phyloP scores from a whole-genome alignment of 30 jellyfish, hydroid and myxozoan genomes.

The Mastigias papua region DNA sequence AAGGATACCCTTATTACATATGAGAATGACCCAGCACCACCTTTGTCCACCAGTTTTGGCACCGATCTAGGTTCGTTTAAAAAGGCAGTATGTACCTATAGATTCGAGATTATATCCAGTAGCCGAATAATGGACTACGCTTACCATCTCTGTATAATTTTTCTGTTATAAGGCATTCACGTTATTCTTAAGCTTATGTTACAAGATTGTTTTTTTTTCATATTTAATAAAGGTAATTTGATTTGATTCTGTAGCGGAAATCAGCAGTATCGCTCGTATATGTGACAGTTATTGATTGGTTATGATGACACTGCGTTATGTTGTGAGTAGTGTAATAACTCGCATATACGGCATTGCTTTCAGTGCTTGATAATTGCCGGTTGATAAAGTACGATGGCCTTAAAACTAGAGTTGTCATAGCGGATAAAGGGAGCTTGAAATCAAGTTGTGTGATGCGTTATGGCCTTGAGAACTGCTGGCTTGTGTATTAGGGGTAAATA shows the following conservation, averaged over 20 bases:
- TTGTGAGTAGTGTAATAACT: not conserved
- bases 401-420: not conserved
- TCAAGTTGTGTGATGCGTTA: not conserved
- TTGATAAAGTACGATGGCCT: not conserved
- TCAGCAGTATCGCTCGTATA: not conserved
- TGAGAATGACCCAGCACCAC: too few species aligned
- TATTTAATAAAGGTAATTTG: not conserved
- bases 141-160: conserved; percentile 4
- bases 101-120: not conserved
- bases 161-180: not conserved
- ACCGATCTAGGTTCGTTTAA: too few species aligned
- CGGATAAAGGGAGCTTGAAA: too few species aligned
- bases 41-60: too few species aligned
- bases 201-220: not conserved
- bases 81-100: not conserved
- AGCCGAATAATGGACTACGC: not conserved
- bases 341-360: not conserved
- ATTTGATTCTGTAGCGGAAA: not conserved
- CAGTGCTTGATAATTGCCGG: not conserved
- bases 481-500: not conserved
- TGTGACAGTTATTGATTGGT: not conserved
- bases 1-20: too few species aligned
- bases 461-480: not conserved
- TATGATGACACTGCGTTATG: not conserved
- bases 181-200: not conserved